These are phyloP conservation scores for Teinopalpus imperialis DNA, from an alignment of 2,888 invertebrate genomes.

Conservation along the genomic window DNA sequence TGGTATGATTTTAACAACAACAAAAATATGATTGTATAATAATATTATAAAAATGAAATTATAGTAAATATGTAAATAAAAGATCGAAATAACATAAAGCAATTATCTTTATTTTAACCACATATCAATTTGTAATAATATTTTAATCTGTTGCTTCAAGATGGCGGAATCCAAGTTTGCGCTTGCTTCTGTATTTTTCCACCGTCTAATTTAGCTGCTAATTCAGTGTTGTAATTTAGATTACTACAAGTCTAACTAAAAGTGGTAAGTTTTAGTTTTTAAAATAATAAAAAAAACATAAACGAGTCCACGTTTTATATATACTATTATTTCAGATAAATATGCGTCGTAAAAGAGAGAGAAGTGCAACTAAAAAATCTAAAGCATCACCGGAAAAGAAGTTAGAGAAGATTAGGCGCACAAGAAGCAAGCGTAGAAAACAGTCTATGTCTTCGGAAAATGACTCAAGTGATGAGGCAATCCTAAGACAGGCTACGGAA, in stretches of 20 bases:
- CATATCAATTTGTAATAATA: too few relatives aligned
- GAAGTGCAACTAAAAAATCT: conserved; percentile 83
- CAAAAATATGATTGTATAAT: too few relatives aligned
- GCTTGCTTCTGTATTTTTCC: conserved; percentile 19
- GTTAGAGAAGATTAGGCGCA: conserved; percentile 76
- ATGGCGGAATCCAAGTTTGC: conserved; percentile 24
- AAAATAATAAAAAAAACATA: not conserved
- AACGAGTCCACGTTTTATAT: not conserved
- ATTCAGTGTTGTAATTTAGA: conserved; percentile 3
- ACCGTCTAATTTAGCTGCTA: conserved; percentile 3
- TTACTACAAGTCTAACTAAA: not conserved
- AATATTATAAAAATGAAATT: too few relatives aligned
- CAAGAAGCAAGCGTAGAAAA: conserved; percentile 79
- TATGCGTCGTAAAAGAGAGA: conserved; percentile 91
- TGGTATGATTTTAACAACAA: too few relatives aligned
- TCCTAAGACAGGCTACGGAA: conserved; percentile 44
- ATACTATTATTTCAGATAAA: conserved; percentile 37
- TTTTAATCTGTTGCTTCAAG: too few relatives aligned
- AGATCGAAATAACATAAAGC: too few relatives aligned
- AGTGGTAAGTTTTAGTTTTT: conserved; percentile 8
- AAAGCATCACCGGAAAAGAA: conserved; percentile 86
- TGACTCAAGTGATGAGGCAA: conserved; percentile 67
- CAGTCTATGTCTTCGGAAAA: conserved; percentile 80
- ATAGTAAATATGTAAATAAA: too few relatives aligned
- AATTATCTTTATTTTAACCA: too few relatives aligned